These are phyloP conservation scores for Chunga burmeisteri DNA, from an alignment of 2,113 vertebrate genomes.

Conservation along the genomic window DNA sequence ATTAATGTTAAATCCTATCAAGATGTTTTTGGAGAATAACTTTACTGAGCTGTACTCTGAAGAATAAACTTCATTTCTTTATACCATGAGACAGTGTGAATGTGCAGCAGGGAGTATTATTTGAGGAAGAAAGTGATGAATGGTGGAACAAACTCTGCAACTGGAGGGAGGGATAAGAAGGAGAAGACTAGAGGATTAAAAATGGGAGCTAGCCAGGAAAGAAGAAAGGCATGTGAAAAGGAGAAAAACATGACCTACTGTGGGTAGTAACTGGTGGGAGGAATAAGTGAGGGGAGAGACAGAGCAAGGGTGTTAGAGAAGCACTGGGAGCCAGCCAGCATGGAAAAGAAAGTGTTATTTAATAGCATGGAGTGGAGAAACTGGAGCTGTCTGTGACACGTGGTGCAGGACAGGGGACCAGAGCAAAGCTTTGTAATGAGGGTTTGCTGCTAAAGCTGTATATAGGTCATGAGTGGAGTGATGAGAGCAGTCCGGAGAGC, in stretches of 20 bases:
- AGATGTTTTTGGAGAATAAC: background rate
- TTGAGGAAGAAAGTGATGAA: background rate
- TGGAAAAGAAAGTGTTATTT: background rate
- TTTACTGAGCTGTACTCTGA: background rate
- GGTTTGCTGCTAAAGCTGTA: background rate
- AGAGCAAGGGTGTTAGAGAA: background rate
- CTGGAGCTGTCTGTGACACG: background rate
- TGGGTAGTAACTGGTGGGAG: background rate
- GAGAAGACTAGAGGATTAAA: background rate
- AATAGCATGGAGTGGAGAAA: background rate
- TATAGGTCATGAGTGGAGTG: background rate
- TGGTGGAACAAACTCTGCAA: background rate
- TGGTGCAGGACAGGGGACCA: background rate
- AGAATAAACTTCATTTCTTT: background rate
- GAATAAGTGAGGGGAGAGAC: background rate
- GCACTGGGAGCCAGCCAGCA: background rate
- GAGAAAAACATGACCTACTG: background rate
- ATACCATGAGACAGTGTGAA: background rate
- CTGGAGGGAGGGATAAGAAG: background rate
- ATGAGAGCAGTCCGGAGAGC: background rate
- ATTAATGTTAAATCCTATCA: background rate
- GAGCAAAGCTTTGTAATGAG: background rate
- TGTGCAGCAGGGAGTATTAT: background rate
- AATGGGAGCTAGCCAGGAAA: background rate
- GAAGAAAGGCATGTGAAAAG: background rate